These are phyloP conservation scores for Ataeniobius toweri DNA, from an alignment of 2,797 vertebrate species.

Conservation along the genomic window DNA sequence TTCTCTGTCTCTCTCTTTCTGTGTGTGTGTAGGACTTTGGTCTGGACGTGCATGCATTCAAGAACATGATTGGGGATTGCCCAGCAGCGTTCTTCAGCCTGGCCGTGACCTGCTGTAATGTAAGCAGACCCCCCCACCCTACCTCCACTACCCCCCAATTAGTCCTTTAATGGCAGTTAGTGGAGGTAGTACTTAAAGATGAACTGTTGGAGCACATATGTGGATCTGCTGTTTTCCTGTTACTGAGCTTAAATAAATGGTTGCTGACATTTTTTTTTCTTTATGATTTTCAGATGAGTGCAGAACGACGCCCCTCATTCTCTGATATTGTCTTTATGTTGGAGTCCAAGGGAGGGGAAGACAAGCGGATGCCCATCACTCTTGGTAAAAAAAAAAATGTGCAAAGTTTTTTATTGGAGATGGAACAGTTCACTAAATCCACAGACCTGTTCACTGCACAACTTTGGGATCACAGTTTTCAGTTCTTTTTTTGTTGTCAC, in stretches of 20 bases:
- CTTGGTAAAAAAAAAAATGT: conserved; percentile 35
- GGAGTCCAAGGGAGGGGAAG: conserved; percentile 69
- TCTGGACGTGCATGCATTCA: conserved; percentile 86
- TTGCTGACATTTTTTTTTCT: neutral
- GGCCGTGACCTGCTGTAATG: conserved; percentile 90
- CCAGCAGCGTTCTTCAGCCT: conserved; percentile 86
- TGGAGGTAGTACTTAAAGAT: no score
- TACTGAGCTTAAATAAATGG: neutral
- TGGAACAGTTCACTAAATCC: neutral
- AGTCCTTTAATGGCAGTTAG: no score
- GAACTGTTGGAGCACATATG: no score
- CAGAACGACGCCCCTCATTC: conserved; percentile 86
- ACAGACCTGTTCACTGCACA: no score
- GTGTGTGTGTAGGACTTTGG: conserved; percentile 87
- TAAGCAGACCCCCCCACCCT: conserved; percentile 67
- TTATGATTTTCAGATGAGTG: conserved; percentile 82
- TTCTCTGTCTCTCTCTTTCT: neutral
- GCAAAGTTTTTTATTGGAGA: neutral
- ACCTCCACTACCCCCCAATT: no score
- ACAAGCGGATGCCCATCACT: conserved; percentile 48
- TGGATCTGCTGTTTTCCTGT: no score
- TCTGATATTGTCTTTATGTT: conserved; percentile 85
- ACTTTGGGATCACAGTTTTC: no score
- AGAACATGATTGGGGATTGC: conserved; percentile 88
- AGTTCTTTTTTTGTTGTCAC: no score